Conservation (phyloP, 2,888 invertebrate genomes). For the Eupithecia inturbata region DNA sequence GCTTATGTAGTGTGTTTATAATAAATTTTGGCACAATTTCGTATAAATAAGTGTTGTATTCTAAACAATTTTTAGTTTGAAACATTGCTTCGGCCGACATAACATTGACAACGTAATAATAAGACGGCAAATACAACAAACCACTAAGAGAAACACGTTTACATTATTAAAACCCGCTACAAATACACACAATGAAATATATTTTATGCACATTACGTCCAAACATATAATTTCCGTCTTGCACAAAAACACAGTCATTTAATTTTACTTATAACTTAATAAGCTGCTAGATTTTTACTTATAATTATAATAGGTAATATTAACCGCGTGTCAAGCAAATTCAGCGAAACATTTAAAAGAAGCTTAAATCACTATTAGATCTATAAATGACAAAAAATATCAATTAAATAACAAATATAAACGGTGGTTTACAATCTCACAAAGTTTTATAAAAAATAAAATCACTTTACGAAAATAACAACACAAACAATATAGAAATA, state of each 20-base stretch:
- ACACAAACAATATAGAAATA: background rate
- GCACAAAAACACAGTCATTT: background rate
- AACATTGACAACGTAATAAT: background rate
- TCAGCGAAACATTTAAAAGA: background rate
- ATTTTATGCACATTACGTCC: background rate
- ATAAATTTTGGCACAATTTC: slow-evolving; percentile 1
- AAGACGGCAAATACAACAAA: slow-evolving; percentile 12
- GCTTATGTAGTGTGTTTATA: background rate
- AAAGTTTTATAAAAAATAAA: slow-evolving; percentile 26
- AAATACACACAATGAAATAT: background rate
- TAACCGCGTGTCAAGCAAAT: background rate
- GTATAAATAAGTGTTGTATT: background rate
- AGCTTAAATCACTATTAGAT: slow-evolving; percentile 11
- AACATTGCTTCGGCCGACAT: background rate
- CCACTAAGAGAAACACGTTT: background rate
- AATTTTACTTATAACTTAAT: background rate
- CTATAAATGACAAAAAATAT: slow-evolving; percentile 47
- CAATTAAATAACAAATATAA: slow-evolving; percentile 41
- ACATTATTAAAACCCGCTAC: background rate
- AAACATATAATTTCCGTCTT: background rate
- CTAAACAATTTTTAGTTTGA: background rate
- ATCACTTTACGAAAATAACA: background rate
- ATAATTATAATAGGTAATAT: background rate
- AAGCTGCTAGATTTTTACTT: background rate
- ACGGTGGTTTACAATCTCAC: slow-evolving; percentile 44